Evolutionary conservation across 2,888 invertebrate species (phyloP), one percentile per base, ranked within the genome.

Genomic region (Oligia latruncula): DNA sequence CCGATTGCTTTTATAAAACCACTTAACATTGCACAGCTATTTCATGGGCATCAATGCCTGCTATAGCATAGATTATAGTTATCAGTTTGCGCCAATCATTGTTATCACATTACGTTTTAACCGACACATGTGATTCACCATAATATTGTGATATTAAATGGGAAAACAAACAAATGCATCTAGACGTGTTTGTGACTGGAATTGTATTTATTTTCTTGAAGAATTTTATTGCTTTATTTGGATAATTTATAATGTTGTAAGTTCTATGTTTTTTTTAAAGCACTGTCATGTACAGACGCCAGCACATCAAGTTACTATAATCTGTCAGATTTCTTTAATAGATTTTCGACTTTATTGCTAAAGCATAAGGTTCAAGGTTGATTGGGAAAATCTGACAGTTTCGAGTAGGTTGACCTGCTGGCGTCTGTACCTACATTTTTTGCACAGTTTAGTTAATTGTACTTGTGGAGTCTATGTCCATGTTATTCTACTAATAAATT

Each of bases 1-100:
- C 74, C 71, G 46, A 84, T 87, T 40, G 73, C 72, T 86, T 74
- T 84, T 73, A 80, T 75, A 77, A 78, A 77, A 74, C 77, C 81
- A 85, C 81, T 85, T 82, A 77, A 82, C 78, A 74, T 78, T 73
- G 70, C 71, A 77, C 17, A 77, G 77, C 64, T 35, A 78, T 83
- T 87, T 85, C 74, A 88, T 64, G 76, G 74, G 72, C 79, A 85
- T 81, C 70, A 66, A 71, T 58, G 81, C 70, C 78, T 78, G 78
- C 78, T 82, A 80, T 82, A 84, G 46, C 70, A 78, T 75, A 90
- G 89, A 90, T 89, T 88, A 85, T 52, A 66, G 72, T 84, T 89
- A 89, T 90, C 89, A 90, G 80, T 46, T 55, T 3, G 71, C 74
- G 35, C 77, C 83, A 77, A 85, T 90, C 83, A 82, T 66, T 77